These are phyloP conservation scores for Dryobates pubescens DNA, from an alignment of 2,797 vertebrate species.

Conservation along the genomic window DNA sequence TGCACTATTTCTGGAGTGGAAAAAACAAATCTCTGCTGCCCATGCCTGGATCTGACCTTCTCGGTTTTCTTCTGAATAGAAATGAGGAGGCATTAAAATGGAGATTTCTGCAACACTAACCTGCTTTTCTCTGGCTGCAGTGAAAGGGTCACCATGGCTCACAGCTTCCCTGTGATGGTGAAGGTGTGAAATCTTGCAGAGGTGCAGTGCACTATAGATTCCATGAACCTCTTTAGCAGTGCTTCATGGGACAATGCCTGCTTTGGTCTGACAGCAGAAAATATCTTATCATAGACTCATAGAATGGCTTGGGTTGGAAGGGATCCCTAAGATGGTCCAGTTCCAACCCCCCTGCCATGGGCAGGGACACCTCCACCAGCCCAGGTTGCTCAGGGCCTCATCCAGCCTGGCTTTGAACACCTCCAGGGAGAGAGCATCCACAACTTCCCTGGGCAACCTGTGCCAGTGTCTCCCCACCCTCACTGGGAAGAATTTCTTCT, in stretches of 20 bases:
- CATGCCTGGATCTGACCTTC: neutral
- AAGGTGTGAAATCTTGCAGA: neutral
- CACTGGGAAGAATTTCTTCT: no score
- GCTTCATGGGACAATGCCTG: neutral
- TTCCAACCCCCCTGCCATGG: no score
- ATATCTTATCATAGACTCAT: no score
- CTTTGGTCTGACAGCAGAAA: neutral
- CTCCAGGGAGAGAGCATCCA: no score
- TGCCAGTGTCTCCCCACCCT: no score
- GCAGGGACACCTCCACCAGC: no score
- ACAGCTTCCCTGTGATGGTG: neutral
- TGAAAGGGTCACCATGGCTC: neutral
- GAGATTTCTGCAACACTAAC: neutral
- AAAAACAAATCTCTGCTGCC: neutral
- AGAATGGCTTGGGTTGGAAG: no score
- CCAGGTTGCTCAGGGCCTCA: no score
- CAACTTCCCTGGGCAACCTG: no score
- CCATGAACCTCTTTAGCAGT: neutral
- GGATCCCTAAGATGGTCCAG: no score
- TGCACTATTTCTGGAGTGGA: neutral
- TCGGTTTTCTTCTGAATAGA: neutral
- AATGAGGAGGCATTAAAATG: neutral
- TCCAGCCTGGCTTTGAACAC: no score
- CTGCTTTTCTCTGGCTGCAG: neutral
- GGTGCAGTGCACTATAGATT: neutral